Evolutionary conservation across 1,140 invertebrate species (phyloP).

Genomic region (Luehdorfia chinensis): DNA sequence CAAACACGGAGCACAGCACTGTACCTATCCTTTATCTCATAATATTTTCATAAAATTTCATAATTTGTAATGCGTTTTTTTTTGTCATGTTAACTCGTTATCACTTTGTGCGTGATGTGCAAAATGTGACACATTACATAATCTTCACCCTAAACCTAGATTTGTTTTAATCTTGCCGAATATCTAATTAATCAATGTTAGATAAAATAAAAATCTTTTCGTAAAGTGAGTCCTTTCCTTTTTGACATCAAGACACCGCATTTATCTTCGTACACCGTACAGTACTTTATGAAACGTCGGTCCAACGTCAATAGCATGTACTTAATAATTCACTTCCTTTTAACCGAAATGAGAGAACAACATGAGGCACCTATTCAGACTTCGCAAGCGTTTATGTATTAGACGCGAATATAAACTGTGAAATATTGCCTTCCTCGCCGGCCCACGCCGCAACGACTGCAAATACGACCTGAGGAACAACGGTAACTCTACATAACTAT

Average conservation of each 20-base stretch:
- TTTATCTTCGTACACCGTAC: no score
- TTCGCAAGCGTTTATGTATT: slow-evolving; percentile 27
- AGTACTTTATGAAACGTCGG: no score
- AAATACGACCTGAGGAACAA: slow-evolving; percentile 1
- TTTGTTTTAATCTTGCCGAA: no score
- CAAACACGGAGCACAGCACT: background rate
- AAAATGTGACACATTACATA: no score
- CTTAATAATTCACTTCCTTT: slow-evolving; percentile 41
- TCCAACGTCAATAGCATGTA: slow-evolving; percentile 3
- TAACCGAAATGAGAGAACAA: slow-evolving; percentile 33
- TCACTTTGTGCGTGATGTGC: no score
- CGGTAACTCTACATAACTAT: slow-evolving; percentile 12
- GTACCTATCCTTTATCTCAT: background rate
- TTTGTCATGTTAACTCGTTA: no score
- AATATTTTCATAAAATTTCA: background rate
- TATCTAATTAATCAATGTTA: no score
- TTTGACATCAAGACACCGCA: no score
- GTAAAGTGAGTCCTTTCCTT: no score
- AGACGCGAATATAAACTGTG: slow-evolving; percentile 25
- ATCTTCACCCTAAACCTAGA: no score
- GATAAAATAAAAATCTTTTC: no score
- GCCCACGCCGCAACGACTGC: background rate
- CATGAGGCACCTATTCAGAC: slow-evolving; percentile 20
- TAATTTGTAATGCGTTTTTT: no score
- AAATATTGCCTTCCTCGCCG: slow-evolving; percentile 19